These are phyloP conservation scores for Abramis brama DNA, from an alignment of 2,113 vertebrate genomes.

Conservation along the genomic window DNA sequence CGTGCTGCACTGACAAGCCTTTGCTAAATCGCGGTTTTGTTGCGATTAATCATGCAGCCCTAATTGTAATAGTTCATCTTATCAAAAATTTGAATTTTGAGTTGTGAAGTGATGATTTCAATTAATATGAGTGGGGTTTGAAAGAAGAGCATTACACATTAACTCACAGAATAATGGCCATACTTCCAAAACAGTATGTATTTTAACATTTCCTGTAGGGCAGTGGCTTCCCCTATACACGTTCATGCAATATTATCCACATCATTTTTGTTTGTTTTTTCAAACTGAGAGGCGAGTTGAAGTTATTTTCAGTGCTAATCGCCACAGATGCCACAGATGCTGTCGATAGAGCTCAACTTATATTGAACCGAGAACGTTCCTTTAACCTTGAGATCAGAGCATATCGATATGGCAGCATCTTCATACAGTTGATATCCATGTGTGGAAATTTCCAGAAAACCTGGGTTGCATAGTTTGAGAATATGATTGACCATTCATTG, in stretches of 20 bases:
- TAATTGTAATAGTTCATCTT: too few relatives aligned
- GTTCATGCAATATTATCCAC: not conserved
- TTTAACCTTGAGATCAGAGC: constrained; percentile 18
- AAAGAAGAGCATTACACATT: too few relatives aligned
- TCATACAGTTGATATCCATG: not conserved
- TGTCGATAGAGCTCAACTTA: not conserved
- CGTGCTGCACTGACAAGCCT: too few relatives aligned
- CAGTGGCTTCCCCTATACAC: not conserved
- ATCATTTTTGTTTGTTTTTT: not conserved
- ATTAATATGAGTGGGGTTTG: too few relatives aligned
- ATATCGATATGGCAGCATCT: not conserved
- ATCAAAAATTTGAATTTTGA: too few relatives aligned
- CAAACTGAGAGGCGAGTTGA: not conserved
- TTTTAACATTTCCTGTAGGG: not conserved
- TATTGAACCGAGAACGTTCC: not conserved
- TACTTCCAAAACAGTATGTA: not conserved
- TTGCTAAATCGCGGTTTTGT: too few relatives aligned
- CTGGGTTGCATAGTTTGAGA: not conserved
- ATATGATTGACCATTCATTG: not conserved
- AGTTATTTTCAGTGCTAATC: not conserved
- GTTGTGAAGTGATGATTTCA: too few relatives aligned
- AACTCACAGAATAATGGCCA: not conserved
- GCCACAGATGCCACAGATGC: not conserved
- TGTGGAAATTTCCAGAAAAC: not conserved
- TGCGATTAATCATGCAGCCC: too few relatives aligned